Base-by-base conservation (phyloP, 2,888 invertebrate genomes). In the Xanthostigma xanthostigma region DNA sequence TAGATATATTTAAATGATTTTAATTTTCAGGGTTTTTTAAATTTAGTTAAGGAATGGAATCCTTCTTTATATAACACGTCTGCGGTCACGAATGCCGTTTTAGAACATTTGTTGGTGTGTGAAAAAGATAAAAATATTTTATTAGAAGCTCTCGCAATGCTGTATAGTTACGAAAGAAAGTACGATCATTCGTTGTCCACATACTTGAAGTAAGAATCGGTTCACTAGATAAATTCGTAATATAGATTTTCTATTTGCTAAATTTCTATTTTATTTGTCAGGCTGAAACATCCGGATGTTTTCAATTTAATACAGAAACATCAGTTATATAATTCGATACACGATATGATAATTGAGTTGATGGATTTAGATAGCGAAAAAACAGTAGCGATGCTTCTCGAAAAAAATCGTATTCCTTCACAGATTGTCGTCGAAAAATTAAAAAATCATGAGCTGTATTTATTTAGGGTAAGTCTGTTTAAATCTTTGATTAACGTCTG, bases 121-220 rank as follows among this genome's bases (percentile, higher is more conserved):
- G 79, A 81, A 57, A 75, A 77, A 13, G 79, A 85, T 58, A 83
- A 84, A 56, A 78, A 77, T 57, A 69, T 81, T 8, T 76, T 94
- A 54, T 72, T 94, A 38, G 90, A 93, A 71, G 84, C 93, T 1
- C 69, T 96, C 49, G 94, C 93, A 1, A 78, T 92, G 61, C 72
- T 96, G 42, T 94, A 93, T 59, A 86, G 88, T 50, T 81, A 90
- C 59, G 83, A 89, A 57, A 79, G 82, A 53, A 83, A 89, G 64
- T 94, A 89, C 66, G 93, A 94, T 63, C 91, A 90, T 67, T 92
- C 95, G 1, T 69, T 96, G 47, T 83, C 84, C 14, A 86, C 93
- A 70, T 95, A 93, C 66, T 72, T 96, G 42, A 89, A 84, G 80
- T 81, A 64, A 71, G 74, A 41, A 36, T 35, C 14, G 14, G 37